These are phyloP conservation scores for Dipodomys spectabilis DNA, from an alignment of 2,113 vertebrate species.

Conservation along the genomic window DNA sequence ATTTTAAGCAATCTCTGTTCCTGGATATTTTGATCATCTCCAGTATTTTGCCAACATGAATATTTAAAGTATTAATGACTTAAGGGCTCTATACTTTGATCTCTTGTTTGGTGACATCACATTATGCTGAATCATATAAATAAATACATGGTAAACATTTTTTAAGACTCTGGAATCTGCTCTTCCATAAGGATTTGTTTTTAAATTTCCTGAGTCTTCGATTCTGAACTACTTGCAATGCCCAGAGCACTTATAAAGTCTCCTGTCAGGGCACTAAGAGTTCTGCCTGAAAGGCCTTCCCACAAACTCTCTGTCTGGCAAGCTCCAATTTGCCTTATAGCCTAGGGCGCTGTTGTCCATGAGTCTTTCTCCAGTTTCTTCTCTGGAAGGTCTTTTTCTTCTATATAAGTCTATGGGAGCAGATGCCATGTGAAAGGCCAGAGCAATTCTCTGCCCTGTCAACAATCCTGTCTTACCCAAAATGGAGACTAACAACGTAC, in stretches of 20 bases:
- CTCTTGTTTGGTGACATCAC: slow-evolving; percentile 9
- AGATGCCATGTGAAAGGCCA: background rate
- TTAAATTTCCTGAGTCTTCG: background rate
- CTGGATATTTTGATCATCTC: background rate
- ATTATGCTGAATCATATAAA: slow-evolving; percentile 16
- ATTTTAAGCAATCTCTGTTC: background rate
- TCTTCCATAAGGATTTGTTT: slow-evolving; percentile 30
- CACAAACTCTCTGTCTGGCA: background rate
- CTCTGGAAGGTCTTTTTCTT: background rate
- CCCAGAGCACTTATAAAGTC: slow-evolving; percentile 1
- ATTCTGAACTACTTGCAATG: background rate
- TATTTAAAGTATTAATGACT: slow-evolving; percentile 45
- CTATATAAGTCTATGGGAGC: background rate
- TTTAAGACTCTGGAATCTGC: background rate
- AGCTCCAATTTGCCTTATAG: background rate
- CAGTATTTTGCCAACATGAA: slow-evolving; percentile 18
- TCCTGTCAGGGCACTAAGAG: background rate
- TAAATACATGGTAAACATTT: slow-evolving; percentile 19
- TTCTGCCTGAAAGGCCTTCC: background rate
- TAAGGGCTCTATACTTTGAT: background rate
- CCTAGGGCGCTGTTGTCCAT: background rate
- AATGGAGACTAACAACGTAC: background rate
- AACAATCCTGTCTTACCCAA: background rate
- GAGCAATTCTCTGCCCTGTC: background rate
- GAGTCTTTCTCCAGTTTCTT: background rate